Base-by-base conservation (phyloP, 2,888 invertebrate genomes). In the Bugula neritina region DNA sequence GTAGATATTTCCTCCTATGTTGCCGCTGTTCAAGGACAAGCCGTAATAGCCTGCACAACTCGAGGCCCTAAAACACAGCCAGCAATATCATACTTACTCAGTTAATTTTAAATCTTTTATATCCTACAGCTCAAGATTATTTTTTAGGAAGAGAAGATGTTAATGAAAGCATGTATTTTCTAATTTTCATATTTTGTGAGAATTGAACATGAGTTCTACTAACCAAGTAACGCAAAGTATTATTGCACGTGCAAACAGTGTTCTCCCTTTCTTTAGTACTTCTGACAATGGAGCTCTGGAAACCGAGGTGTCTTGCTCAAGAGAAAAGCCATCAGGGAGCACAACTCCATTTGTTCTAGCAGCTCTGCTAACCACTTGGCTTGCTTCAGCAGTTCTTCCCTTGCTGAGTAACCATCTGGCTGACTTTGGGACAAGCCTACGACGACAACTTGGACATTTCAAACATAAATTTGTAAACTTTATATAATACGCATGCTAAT, bases 391-490 rank as follows among this genome's bases (percentile, higher is more conserved):
- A 52, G 92, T 87, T 73, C 90, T 87, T 21, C 92, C 92, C 80
- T 90, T 90, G 80, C 92, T 91, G 31, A 94, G 84, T n/a, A 94
- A 86, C 94, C 94, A 94, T 77, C 94, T 87, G 0, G 94, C 93
- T 10, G 93, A 94, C 85, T 94, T 94, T 0, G 94, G 94, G 79
- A 94, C 87, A 75, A 92, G 90, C 89, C 90, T 87, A 74, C 17
- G 17, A 43, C 43, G n/a, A n/a, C n/a, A n/a, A n/a, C n/a, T n/a
- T n/a, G n/a, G n/a, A n/a, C n/a, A n/a, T n/a, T n/a, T n/a, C n/a
- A n/a, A n/a, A n/a, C n/a, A n/a, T n/a, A n/a, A n/a, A n/a, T n/a
- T n/a, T n/a, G n/a, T n/a, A n/a, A n/a, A n/a, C n/a, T n/a, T n/a
- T n/a, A n/a, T n/a, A n/a, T n/a, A n/a, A n/a, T n/a, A n/a, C n/a